A percentile compares a stretch with the other conserved stretches of the same genome.
phyloP scores from a whole-genome alignment of 2,888 invertebrate species.

The Rhaphigaster nebulosa region DNA sequence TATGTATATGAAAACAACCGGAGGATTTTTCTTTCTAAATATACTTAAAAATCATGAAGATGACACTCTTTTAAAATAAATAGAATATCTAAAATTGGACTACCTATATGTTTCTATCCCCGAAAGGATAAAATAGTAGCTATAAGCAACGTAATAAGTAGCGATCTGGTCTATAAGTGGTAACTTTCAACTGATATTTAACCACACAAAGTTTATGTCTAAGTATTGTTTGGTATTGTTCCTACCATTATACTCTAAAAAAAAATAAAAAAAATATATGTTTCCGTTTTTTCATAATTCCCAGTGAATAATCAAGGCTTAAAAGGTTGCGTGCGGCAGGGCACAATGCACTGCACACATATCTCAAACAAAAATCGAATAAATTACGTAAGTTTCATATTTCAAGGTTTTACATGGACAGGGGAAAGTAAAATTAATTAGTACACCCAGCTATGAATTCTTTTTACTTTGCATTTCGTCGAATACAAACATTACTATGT shows the following conservation, averaged over 20 bases:
- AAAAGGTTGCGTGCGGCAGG: background rate
- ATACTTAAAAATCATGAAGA: too few species aligned
- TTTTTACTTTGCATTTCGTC: background rate
- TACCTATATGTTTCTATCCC: too few species aligned
- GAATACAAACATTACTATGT: background rate
- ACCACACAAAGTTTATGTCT: too few species aligned
- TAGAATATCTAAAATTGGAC: too few species aligned
- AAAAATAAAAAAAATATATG: background rate
- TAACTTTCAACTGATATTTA: too few species aligned
- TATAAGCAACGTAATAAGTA: too few species aligned
- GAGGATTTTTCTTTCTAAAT: too few species aligned
- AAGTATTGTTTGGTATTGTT: background rate
- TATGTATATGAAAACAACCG: too few species aligned
- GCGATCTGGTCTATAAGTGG: too few species aligned
- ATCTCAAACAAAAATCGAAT: constrained; percentile 15
- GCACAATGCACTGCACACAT: background rate
- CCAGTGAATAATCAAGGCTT: background rate
- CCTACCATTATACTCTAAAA: background rate
- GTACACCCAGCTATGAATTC: background rate
- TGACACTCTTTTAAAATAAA: too few species aligned
- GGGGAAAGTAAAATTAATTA: background rate
- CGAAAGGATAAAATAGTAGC: too few species aligned
- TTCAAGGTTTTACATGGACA: constrained; percentile 1
- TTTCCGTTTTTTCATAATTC: background rate
- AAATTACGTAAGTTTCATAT: background rate